Percentiles rank a stretch among this genome's conserved stretches.
These are phyloP conservation scores for Rachycentron canadum DNA, from an alignment of 2,797 vertebrate species.

Conservation along the genomic window DNA sequence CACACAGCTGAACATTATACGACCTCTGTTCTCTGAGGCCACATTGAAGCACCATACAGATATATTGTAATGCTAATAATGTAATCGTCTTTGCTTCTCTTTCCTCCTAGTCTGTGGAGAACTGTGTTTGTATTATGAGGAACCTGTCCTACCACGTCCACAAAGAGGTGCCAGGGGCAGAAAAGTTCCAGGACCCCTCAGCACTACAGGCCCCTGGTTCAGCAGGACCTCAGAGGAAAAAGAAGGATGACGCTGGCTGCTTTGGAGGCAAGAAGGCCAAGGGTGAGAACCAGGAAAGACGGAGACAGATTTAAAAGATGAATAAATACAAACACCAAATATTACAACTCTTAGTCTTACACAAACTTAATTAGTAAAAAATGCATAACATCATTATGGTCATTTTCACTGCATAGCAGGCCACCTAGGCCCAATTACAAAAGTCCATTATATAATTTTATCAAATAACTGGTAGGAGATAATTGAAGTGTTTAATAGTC, in stretches of 20 bases:
- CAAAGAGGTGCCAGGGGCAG: constrained; percentile 97
- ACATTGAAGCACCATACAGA: not conserved
- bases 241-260: constrained; percentile 96
- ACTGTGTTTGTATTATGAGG: constrained; percentile 98
- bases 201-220: constrained; percentile 83
- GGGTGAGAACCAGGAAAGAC: constrained; percentile 83
- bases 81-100: constrained; percentile 2
- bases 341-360: no score
- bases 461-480: not conserved
- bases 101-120: constrained; percentile 94
- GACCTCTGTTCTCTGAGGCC: not conserved
- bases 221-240: constrained; percentile 92
- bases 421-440: not conserved
- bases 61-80: not conserved
- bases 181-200: constrained; percentile 92
- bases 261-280: constrained; percentile 98
- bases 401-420: not conserved
- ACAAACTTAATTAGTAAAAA: not conserved
- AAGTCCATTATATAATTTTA: not conserved
- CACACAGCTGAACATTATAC: not conserved
- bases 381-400: not conserved
- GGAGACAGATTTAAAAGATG: not conserved
- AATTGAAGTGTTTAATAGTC: not conserved
- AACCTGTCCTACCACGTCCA: constrained; percentile 99
- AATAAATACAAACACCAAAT: not conserved